Conservation (phyloP, 2,797 vertebrate genomes). For the Psittacula echo region DNA sequence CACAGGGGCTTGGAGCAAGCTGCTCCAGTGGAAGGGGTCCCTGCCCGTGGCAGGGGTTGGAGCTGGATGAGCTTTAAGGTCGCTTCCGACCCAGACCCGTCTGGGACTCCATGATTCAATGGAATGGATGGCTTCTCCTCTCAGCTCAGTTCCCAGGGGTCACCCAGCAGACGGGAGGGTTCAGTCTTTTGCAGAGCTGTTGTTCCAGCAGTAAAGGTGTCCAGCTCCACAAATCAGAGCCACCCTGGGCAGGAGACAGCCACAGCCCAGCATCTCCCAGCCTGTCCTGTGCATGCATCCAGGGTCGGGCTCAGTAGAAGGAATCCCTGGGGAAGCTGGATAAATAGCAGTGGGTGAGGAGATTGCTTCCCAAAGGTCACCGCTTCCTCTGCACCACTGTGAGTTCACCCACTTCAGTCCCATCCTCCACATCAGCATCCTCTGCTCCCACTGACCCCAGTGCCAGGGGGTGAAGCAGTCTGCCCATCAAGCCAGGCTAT, state of each 20-base stretch:
- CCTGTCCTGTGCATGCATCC: fast-evolving
- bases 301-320: not conserved
- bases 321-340: not conserved
- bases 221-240: not conserved
- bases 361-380: slow-evolving; percentile 31
- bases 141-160: not conserved
- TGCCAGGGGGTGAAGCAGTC: not conserved
- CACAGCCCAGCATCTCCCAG: not conserved
- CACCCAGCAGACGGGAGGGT: not conserved
- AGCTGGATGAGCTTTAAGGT: not conserved
- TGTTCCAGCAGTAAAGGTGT: not conserved
- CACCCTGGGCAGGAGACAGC: not conserved
- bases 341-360: not conserved
- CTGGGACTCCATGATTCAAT: not conserved
- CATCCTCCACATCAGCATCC: not conserved
- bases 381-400: not conserved
- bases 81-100: not conserved
- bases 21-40: no score
- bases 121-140: not conserved
- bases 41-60: no score
- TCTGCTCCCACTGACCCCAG: not conserved
- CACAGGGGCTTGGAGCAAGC: not conserved
- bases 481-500: not conserved
- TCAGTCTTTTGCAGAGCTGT: not conserved
- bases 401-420: not conserved